Conservation (phyloP, 2,113 vertebrate genomes). For the Pterophyllum scalare region DNA sequence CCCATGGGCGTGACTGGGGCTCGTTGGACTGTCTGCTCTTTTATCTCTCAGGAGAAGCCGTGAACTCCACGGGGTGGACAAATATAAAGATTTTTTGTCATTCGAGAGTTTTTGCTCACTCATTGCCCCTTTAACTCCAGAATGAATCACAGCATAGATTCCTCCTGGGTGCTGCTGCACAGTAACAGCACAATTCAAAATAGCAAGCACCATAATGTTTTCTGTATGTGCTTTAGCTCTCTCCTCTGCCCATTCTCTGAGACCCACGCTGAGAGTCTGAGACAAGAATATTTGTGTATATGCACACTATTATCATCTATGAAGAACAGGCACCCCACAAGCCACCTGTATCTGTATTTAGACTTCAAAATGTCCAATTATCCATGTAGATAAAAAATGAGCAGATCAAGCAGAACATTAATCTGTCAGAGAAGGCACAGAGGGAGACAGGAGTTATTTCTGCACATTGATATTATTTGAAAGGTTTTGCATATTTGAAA, state of each 20-base stretch:
- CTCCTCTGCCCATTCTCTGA: background rate
- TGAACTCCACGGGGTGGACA: background rate
- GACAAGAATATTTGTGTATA: slow-evolving; percentile 12
- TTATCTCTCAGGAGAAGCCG: background rate
- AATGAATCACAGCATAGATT: background rate
- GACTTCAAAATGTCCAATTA: slow-evolving; percentile 53
- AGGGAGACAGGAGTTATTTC: slow-evolving; percentile 9
- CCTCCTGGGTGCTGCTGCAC: background rate
- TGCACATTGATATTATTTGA: slow-evolving; percentile 18
- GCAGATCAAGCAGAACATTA: slow-evolving; percentile 5
- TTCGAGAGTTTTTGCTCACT: background rate
- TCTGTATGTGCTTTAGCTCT: background rate
- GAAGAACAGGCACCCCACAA: slow-evolving; percentile 28
- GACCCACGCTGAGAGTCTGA: background rate
- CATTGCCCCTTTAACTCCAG: background rate
- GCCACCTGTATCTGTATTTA: slow-evolving; percentile 34
- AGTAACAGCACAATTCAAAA: slow-evolving; percentile 3
- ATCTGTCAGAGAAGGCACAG: background rate
- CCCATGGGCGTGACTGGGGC: background rate
- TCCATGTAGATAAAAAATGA: slow-evolving; percentile 38
- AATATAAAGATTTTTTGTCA: background rate
- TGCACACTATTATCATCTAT: slow-evolving; percentile 27
- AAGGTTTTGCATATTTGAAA: slow-evolving; percentile 17
- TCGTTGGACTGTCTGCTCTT: background rate
- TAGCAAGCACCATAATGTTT: background rate